phyloP scores from a whole-genome alignment of 1,140 invertebrate species.

The Macrocentrus cingulum region DNA sequence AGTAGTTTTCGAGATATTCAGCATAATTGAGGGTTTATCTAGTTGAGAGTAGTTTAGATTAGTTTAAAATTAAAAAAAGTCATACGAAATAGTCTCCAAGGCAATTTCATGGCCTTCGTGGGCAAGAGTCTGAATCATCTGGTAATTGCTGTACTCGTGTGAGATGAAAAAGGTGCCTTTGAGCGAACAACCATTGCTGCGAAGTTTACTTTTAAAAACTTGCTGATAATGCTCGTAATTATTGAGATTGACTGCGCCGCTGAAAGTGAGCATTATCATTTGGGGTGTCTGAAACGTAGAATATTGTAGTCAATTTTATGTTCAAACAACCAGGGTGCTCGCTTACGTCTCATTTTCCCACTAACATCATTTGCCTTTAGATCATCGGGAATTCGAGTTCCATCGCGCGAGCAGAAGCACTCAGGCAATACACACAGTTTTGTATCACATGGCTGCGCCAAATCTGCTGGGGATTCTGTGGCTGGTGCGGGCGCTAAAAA shows the following conservation, averaged over 20 bases:
- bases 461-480: slow-evolving; percentile 77
- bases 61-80: slow-evolving; percentile 28
- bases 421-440: slow-evolving; percentile 83
- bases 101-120: slow-evolving; percentile 90
- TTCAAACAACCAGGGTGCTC: slow-evolving; percentile 7
- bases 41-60: too few species aligned
- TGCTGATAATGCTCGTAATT: slow-evolving; percentile 88
- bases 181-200: slow-evolving; percentile 87
- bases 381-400: slow-evolving; percentile 81
- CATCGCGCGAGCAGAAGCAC: slow-evolving; percentile 92
- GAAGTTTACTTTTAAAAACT: slow-evolving; percentile 76
- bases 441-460: slow-evolving; percentile 77
- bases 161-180: slow-evolving; percentile 93
- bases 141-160: slow-evolving; percentile 94
- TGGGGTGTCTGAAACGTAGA: slow-evolving; percentile 78
- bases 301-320: not conserved
- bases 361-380: slow-evolving; percentile 78
- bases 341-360: slow-evolving; percentile 8
- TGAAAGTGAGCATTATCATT: slow-evolving; percentile 91
- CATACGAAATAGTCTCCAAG: slow-evolving; percentile 83
- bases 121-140: slow-evolving; percentile 85
- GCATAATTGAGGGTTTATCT: slow-evolving; percentile 22
- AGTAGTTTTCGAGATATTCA: too few species aligned
- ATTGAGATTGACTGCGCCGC: slow-evolving; percentile 89
- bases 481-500: slow-evolving; percentile 73